Evolutionary conservation across 2,797 vertebrate genomes (phyloP), one percentile per base, ranked within the genome.

Genomic region (Sebastes wilsoni): DNA sequence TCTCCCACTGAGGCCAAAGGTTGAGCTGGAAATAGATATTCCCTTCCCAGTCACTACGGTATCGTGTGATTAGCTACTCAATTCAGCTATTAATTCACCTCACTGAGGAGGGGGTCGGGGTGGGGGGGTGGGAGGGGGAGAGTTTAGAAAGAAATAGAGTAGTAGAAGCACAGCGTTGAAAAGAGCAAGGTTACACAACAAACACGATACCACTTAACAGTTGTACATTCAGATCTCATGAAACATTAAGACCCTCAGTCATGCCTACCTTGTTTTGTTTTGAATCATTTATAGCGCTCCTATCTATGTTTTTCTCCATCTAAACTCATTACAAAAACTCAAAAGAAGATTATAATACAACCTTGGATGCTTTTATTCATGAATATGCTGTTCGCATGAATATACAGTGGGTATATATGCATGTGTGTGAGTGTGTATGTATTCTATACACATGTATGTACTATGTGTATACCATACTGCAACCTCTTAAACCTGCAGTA

Each of bases 11-110:
- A 66, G 67, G 66, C 71, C 36, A 76, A 67, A 80, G 66, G 49
- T 68, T 78, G 27, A 83, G 58, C 36, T 79, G 49, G 20, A 80
- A 83, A 91, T 78, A 77, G 34, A 75, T 66, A 62, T 67, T 61
- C 55, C 27, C 34, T 49, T 27, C 62, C 83, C 77, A 77, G 62
- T 78, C 38, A 36, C 71, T 27, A n/a, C 16, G 23, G 34, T 30
- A 71, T 58, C 42, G 14, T 27, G 34, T 79, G 73, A 90, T 74
- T 79, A 87, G 25, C 23, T 56, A 14, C 23, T 69, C 22, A 74
- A 77, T 79, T 72, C 68, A 78, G 65, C 62, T 66, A 23, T 79
- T 84, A 87, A 77, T 80, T 85, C 27, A 65, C 7, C 13, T 34
- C 18, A 1, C 38, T 20, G 10, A 34, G 18, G 34, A 27, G 20